Base-by-base conservation (phyloP, 2,113 vertebrate species). In the Gasterosteus aculeatus region DNA sequence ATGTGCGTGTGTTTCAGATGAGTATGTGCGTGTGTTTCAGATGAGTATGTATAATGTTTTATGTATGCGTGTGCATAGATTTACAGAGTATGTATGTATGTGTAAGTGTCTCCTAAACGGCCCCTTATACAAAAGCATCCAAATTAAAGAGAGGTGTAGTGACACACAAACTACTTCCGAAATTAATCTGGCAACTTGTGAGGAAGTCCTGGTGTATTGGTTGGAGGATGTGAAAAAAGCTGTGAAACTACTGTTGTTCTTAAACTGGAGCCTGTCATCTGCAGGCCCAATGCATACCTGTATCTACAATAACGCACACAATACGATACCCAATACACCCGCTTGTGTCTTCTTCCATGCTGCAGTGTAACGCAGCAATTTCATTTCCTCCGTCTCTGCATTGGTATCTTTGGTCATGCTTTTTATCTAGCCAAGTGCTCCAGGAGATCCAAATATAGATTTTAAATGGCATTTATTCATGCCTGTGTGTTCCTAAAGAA, bases 401-500 rank as follows among this genome's bases (percentile, higher is more conserved):
- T 79, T 68, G 39, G 69, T 74, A 35, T 71, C 56, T 26, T 9
- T n/a, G 62, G 16, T n/a, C 58, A 41, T 47, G 15, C 35, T 56
- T 26, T 44, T 53, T 5, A 57, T 42, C 59, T 26, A 66, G 71
- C 64, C 64, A 57, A 9, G 38, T 16, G 57, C 65, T 64, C 31
- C 19, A 53, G 31, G 42, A 62, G 65, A 41, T 57, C 63, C 53
- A 60, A 71, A 80, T 63, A 72, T 53, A 72, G 68, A 57, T 6
- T 10, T 68, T 31, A 53, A 72, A 80, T 72, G 42, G 49, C 56
- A 63, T 76, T 75, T 76, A 65, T 80, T 64, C 68, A 76, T 53
- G 56, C 47, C 63, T 56, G 16, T 72, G 56, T 67, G 41, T 66
- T 62, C 22, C 69, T 69, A 69, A 77, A 72, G 53, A 77, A 29